Conservation (phyloP, 1,140 invertebrate genomes). For the Drosophila arawakana region DNA sequence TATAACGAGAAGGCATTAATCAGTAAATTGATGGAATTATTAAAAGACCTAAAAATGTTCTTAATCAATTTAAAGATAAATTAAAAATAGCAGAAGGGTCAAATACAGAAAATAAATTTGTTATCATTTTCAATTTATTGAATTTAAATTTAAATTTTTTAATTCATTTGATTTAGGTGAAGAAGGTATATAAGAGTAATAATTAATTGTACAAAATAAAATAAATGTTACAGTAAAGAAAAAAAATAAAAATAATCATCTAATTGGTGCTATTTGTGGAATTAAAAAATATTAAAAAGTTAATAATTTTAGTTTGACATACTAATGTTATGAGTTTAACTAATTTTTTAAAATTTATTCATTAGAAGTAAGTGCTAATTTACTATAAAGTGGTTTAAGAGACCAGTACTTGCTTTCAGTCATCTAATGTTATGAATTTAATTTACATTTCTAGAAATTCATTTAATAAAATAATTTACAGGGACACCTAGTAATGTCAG, state of each 20-base stretch:
- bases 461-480: conserved; percentile 86
- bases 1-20: conserved; percentile 85
- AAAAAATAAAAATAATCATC: conserved; percentile 85
- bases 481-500: too few relatives aligned
- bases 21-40: conserved; percentile 85
- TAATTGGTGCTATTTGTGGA: conserved; percentile 86
- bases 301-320: conserved; percentile 87
- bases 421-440: conserved; percentile 85
- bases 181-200: conserved; percentile 80
- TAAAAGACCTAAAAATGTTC: conserved; percentile 84
- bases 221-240: conserved; percentile 85
- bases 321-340: conserved; percentile 85
- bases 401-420: conserved; percentile 87
- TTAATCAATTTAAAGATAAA: conserved; percentile 86
- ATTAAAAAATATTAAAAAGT: conserved; percentile 86
- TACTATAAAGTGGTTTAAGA: conserved; percentile 86
- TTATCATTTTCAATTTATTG: conserved; percentile 86
- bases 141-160: conserved; percentile 81
- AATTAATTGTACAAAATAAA: conserved; percentile 85
- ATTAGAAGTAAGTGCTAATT: conserved; percentile 86
- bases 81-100: conserved; percentile 85
- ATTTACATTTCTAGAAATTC: conserved; percentile 85
- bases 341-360: conserved; percentile 85
- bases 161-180: conserved; percentile 61
- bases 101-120: conserved; percentile 86